Conservation (phyloP, 1,140 invertebrate genomes). For the Neuroterus valhalla region DNA sequence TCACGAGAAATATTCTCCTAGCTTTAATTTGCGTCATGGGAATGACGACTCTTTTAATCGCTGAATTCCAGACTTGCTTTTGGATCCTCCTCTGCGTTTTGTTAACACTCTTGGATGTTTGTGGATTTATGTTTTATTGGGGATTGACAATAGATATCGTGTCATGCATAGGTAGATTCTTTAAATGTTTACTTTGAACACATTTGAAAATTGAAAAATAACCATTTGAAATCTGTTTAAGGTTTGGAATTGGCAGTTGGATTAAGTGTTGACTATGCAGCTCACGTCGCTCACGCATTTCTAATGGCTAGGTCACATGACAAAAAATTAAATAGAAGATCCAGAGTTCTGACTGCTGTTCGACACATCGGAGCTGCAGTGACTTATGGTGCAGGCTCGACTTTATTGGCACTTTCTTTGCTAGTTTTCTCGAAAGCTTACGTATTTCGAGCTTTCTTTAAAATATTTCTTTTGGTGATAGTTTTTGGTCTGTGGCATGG, state of each 20-base stretch:
- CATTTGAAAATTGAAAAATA: slow-evolving; percentile 4
- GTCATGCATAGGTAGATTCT: slow-evolving; percentile 82
- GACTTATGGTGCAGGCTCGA: slow-evolving; percentile 87
- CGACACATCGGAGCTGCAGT: slow-evolving; percentile 87
- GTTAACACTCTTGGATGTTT: slow-evolving; percentile 86
- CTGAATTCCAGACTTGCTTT: slow-evolving; percentile 85
- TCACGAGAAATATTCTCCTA: slow-evolving; percentile 86
- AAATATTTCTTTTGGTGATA: slow-evolving; percentile 86
- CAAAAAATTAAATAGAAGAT: slow-evolving; percentile 67
- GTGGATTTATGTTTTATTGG: slow-evolving; percentile 89
- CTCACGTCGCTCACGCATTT: slow-evolving; percentile 91
- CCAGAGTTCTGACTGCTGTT: slow-evolving; percentile 82
- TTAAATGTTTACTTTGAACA: too few species aligned
- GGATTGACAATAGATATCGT: slow-evolving; percentile 90
- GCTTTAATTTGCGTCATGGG: slow-evolving; percentile 88
- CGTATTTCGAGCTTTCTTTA: slow-evolving; percentile 88
- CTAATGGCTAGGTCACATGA: slow-evolving; percentile 74
- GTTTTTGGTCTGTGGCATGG: slow-evolving; percentile 86
- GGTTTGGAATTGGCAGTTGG: slow-evolving; percentile 89
- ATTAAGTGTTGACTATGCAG: slow-evolving; percentile 91
- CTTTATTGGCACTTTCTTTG: slow-evolving; percentile 85
- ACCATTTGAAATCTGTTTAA: slow-evolving; percentile 46
- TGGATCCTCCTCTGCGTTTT: slow-evolving; percentile 87
- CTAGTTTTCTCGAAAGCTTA: slow-evolving; percentile 85
- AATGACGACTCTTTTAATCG: slow-evolving; percentile 86